Conservation (phyloP, 1,140 invertebrate genomes). For the Tigriopus japonicus region DNA sequence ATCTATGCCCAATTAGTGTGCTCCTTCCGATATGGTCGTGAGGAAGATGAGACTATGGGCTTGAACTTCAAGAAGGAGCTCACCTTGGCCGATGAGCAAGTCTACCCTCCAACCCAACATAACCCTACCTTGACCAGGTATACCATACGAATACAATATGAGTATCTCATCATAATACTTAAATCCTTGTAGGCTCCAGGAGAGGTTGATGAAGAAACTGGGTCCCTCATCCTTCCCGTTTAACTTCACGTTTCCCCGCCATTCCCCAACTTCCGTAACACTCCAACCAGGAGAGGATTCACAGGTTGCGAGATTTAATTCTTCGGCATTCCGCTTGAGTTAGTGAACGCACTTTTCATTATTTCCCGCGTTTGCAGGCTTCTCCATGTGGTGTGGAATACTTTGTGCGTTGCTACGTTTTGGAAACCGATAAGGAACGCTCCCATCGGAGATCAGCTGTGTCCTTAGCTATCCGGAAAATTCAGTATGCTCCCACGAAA, state of each 20-base stretch:
- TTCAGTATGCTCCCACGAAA: conserved; percentile 83
- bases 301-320: too few relatives aligned
- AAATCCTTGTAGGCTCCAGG: neutral
- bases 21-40: conserved; percentile 68
- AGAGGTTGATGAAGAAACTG: conserved; percentile 39
- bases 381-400: conserved; percentile 83
- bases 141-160: neutral
- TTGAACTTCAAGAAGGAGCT: conserved; percentile 78
- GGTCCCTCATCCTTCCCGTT: conserved; percentile 79
- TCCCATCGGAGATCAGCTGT: conserved; percentile 42
- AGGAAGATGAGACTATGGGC: conserved; percentile 83
- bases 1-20: conserved; percentile 50
- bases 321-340: too few relatives aligned
- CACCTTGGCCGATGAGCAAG: conserved; percentile 59
- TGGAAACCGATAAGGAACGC: conserved; percentile 58
- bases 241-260: conserved; percentile 54
- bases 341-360: conserved; percentile 47
- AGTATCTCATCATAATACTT: too few relatives aligned
- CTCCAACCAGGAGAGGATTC: neutral
- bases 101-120: conserved; percentile 40
- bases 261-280: conserved; percentile 46
- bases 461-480: conserved; percentile 38
- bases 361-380: conserved; percentile 64
- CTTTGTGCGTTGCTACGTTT: conserved; percentile 63
- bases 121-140: too few relatives aligned